Percentiles rank a stretch among this genome's conserved stretches.
These are phyloP conservation scores for Lucilia sericata DNA, from an alignment of 1,140 invertebrate species.

Conservation along the genomic window DNA sequence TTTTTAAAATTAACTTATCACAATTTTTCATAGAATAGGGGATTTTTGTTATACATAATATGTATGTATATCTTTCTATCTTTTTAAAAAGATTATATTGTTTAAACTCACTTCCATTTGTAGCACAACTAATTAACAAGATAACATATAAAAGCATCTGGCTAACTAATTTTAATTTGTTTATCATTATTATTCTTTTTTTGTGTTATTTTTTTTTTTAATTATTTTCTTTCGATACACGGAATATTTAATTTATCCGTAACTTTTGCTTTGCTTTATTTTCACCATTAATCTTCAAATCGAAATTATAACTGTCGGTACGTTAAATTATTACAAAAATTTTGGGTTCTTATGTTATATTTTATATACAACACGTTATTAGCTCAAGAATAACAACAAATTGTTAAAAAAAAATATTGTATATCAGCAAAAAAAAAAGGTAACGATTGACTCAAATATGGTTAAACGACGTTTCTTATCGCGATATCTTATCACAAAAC, in stretches of 20 bases:
- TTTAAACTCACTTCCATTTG: neutral
- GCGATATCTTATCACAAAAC: constrained; percentile 14
- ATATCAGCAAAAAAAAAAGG: neutral
- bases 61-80: too few relatives aligned
- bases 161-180: neutral
- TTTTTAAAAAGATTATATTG: too few relatives aligned
- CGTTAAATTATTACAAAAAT: neutral
- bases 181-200: neutral
- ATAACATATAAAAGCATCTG: neutral
- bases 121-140: neutral
- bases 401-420: neutral
- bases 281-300: constrained; percentile 7
- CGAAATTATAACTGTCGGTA: neutral
- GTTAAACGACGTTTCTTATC: constrained; percentile 15
- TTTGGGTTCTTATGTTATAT: neutral
- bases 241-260: neutral
- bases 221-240: neutral
- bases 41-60: too few relatives aligned
- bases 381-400: neutral
- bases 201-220: neutral
- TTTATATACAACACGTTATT: neutral
- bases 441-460: constrained; percentile 19
- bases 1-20: too few relatives aligned
- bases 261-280: neutral
- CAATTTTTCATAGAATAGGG: too few relatives aligned